Percentiles rank a stretch among this genome's conserved stretches.
Conservation (phyloP, 2,797 vertebrate species). For the Bucorvus abyssinicus region DNA sequence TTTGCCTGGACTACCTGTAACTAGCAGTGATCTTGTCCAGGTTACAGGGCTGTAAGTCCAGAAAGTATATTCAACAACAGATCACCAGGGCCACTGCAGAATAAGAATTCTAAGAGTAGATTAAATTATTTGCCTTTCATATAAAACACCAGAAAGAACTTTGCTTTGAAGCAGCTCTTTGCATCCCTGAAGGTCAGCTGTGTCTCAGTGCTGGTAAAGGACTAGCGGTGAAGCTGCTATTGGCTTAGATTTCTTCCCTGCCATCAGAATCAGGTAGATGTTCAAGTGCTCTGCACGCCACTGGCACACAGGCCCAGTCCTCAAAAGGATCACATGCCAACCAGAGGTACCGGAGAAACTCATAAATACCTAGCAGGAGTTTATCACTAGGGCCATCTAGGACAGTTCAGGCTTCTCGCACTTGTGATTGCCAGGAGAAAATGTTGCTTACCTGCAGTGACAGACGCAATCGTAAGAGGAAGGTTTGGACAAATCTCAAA, state of each 20-base stretch:
- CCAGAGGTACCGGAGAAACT: neutral
- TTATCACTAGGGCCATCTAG: too few species aligned
- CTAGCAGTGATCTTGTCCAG: accelerated
- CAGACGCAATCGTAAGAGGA: conserved; percentile 87
- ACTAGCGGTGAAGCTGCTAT: accelerated
- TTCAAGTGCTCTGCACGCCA: neutral
- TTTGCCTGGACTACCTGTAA: neutral
- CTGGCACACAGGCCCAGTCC: neutral
- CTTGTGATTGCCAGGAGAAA: neutral
- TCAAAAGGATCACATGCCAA: neutral
- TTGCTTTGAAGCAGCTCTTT: neutral
- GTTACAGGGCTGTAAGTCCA: neutral
- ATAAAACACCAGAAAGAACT: neutral
- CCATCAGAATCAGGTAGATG: neutral
- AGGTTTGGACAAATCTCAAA: conserved; percentile 84
- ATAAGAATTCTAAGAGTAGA: neutral
- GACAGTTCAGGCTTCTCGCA: neutral
- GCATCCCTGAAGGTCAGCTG: neutral
- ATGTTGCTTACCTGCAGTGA: conserved; percentile 80
- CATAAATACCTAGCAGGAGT: neutral
- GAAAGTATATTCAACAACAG: neutral
- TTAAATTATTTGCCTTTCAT: neutral
- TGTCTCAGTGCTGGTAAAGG: accelerated
- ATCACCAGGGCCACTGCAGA: accelerated
- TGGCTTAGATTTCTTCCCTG: neutral